phyloP scores from a whole-genome alignment of 2,113 vertebrate species.

The Dasyurus viverrinus region DNA sequence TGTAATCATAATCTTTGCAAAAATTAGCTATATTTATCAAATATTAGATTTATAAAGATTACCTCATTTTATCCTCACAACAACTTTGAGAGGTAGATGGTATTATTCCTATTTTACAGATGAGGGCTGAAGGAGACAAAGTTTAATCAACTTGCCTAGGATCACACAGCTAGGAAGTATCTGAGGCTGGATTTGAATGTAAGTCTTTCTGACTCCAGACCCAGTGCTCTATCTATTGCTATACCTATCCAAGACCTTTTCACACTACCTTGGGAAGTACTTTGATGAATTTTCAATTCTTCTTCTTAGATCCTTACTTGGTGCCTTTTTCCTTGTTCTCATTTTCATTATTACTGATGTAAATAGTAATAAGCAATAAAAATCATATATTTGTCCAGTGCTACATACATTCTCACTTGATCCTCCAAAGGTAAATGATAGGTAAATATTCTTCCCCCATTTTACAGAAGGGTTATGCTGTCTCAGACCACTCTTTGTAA shows the following conservation, averaged over 20 bases:
- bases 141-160: background rate
- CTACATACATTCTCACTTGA: conserved; percentile 10
- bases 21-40: background rate
- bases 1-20: too few species aligned
- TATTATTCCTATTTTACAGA: background rate
- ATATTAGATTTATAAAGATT: background rate
- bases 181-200: background rate
- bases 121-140: background rate
- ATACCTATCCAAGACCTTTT: background rate
- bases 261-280: background rate
- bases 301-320: conserved; percentile 29
- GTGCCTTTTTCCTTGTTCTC: background rate
- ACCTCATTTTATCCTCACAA: background rate
- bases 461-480: conserved; percentile 38
- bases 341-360: background rate
- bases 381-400: background rate
- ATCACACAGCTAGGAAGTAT: background rate
- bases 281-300: conserved; percentile 35
- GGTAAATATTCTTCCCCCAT: background rate
- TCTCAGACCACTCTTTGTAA: background rate
- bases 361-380: background rate
- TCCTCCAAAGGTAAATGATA: conserved; percentile 14
- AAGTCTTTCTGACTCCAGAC: background rate
- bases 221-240: background rate
- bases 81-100: background rate